phyloP scores from a whole-genome alignment of 2,797 vertebrate species.

The Paguma larvata region DNA sequence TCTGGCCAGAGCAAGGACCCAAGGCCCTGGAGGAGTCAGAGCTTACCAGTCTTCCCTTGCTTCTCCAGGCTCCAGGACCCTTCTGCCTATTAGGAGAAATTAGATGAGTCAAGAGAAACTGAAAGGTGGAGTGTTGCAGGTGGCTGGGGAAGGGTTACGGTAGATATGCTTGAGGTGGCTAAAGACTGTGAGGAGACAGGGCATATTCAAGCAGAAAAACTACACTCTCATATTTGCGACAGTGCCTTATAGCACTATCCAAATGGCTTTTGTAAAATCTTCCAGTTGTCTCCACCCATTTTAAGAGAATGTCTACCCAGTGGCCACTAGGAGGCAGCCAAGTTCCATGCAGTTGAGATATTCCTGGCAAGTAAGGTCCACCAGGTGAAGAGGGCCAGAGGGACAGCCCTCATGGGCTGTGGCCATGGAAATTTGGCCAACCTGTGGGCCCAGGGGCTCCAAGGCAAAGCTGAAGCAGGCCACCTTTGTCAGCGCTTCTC shows the following conservation, averaged over 20 bases:
- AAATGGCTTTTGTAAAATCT: neutral
- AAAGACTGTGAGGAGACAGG: neutral
- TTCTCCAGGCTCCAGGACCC: neutral
- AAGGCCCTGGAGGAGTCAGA: neutral
- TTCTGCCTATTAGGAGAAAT: neutral
- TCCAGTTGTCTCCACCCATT: neutral
- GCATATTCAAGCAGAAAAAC: neutral
- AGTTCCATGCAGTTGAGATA: neutral
- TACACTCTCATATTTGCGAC: neutral
- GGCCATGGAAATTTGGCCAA: neutral
- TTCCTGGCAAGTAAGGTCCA: neutral
- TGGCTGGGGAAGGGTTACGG: neutral
- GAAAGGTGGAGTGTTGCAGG: neutral
- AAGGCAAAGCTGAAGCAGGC: neutral
- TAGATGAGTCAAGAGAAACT: neutral
- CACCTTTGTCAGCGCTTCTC: neutral
- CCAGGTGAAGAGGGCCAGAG: neutral
- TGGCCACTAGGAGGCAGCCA: constrained; percentile 61
- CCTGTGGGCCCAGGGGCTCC: neutral
- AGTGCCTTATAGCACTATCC: neutral
- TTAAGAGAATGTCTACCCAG: neutral
- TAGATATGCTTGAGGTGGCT: neutral
- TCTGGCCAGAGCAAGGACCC: neutral
- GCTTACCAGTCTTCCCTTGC: neutral
- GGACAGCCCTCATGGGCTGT: neutral